phyloP scores from a whole-genome alignment of 1,140 invertebrate species.

The Orchestia grillus region DNA sequence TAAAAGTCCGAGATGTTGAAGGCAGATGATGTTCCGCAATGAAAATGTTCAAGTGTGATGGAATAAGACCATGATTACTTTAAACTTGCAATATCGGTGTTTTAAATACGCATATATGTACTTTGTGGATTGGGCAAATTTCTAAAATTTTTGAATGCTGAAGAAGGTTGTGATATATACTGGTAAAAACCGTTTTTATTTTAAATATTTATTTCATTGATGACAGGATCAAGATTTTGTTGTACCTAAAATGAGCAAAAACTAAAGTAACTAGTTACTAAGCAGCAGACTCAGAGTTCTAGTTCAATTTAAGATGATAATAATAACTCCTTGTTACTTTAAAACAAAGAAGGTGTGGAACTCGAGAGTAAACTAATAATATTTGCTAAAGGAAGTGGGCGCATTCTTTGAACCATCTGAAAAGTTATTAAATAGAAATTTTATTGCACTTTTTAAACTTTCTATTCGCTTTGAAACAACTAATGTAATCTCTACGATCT shows the following conservation, averaged over 20 bases:
- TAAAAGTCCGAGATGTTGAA: no score
- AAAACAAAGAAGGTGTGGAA: neutral
- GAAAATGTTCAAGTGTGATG: neutral
- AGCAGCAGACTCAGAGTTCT: neutral
- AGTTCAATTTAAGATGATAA: neutral
- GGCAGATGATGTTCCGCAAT: neutral
- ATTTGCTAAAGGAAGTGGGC: neutral
- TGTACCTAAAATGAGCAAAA: neutral
- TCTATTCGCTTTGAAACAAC: neutral
- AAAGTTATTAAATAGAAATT: neutral
- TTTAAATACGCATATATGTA: neutral
- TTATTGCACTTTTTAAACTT: neutral
- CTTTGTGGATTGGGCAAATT: neutral
- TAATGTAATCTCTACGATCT: neutral
- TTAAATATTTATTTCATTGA: neutral
- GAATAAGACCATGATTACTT: neutral
- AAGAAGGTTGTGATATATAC: no score
- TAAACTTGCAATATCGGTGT: neutral
- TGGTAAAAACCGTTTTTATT: no score
- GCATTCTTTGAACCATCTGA: neutral
- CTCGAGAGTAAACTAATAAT: neutral
- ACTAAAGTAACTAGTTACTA: neutral
- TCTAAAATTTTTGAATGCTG: no score
- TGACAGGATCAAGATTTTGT: neutral
- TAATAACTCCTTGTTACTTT: neutral